Evolutionary conservation across 2,888 invertebrate species (phyloP).

Genomic region (Magallana nippona): DNA sequence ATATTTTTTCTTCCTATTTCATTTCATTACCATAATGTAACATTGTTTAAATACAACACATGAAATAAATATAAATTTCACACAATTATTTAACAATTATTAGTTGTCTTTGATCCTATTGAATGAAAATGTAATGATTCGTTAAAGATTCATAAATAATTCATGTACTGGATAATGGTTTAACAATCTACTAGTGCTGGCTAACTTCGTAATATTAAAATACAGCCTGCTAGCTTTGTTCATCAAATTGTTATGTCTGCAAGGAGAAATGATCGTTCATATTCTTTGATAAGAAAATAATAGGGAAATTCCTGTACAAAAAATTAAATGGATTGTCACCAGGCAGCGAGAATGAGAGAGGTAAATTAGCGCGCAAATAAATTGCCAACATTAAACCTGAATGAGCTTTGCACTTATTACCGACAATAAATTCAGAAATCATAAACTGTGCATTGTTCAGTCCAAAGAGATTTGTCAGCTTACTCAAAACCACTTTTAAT

Average conservation of each 20-base stretch:
- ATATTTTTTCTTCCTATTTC: no score
- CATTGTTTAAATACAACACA: no score
- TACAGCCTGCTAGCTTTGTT: neutral
- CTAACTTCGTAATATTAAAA: no score
- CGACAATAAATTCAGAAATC: neutral
- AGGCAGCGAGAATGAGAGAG: neutral
- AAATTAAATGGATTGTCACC: slow-evolving; percentile 11
- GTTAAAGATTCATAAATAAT: no score
- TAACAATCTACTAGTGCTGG: no score
- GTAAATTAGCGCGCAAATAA: neutral
- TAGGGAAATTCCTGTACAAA: neutral
- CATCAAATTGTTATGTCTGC: neutral
- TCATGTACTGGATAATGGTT: no score
- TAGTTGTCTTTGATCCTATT: no score
- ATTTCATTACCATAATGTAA: no score
- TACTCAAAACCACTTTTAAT: neutral
- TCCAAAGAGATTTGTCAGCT: neutral
- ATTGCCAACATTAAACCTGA: neutral
- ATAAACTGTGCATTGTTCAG: neutral
- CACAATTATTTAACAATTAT: no score
- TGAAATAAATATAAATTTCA: no score
- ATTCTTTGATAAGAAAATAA: slow-evolving; percentile 9
- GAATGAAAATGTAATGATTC: no score
- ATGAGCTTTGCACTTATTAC: neutral
- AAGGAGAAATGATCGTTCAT: neutral